A percentile compares a stretch with the other conserved stretches of the same genome.
phyloP scores from a whole-genome alignment of 2,888 invertebrate genomes.

The Polia nebulosa region DNA sequence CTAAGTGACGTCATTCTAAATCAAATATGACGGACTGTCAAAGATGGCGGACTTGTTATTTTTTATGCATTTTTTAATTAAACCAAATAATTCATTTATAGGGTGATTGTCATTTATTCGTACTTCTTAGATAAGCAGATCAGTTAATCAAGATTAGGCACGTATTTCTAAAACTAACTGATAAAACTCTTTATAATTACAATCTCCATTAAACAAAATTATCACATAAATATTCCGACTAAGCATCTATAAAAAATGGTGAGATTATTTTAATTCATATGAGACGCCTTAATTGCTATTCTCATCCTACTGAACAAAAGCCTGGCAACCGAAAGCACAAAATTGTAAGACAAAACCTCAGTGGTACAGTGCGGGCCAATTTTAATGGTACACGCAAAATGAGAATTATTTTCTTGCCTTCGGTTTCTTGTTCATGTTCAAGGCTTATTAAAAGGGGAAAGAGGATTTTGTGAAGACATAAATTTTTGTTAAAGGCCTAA shows the following conservation, averaged over 20 bases:
- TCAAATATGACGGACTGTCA: no score
- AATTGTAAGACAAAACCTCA: conserved; percentile 58
- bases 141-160: no score
- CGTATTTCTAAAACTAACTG: no score
- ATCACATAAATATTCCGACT: conserved; percentile 21
- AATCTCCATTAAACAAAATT: conserved; percentile 11
- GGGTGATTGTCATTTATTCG: no score
- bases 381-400: conserved; percentile 52
- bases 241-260: conserved; percentile 39
- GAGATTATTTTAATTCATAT: conserved; percentile 64
- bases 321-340: conserved; percentile 39
- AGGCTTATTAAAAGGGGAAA: conserved; percentile 40
- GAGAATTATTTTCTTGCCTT: conserved; percentile 45
- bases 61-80: no score
- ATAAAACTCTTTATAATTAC: not conserved
- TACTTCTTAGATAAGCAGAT: no score
- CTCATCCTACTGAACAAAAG: conserved; percentile 54
- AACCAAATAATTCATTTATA: no score
- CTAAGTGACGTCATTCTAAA: no score
- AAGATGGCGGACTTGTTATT: no score
- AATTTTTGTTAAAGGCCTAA: conserved; percentile 36
- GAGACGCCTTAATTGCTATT: conserved; percentile 66
- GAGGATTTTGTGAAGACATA: conserved; percentile 30
- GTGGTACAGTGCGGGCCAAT: conserved; percentile 54
- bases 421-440: conserved; percentile 41